Base-by-base conservation (phyloP, 2,888 invertebrate species). In the Eustalomyia histrio region DNA sequence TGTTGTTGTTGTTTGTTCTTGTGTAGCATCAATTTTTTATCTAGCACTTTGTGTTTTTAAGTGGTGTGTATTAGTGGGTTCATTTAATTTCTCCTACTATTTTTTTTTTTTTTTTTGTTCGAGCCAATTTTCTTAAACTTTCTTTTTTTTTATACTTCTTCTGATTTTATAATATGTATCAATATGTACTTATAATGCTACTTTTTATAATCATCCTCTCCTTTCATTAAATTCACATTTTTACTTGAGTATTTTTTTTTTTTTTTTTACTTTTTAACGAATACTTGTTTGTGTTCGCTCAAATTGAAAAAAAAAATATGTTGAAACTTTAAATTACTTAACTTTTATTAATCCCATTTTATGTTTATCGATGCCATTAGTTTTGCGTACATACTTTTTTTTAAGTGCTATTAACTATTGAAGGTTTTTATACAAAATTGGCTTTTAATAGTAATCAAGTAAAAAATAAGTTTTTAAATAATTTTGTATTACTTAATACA, bases 261-360 rank as follows among this genome's bases (percentile, higher is more conserved):
- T 73, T 43, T 1, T 3, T 67, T 76, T 76, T 24, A 39, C 63
- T 67, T 61, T 57, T 55, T 55, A 21, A 55, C 16, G n/a, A 21
- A 17, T 65, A 29, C 7, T 29, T 1, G 7, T 65, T 39, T 52
- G 7, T 50, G 50, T 72, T 24, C 50, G 12, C n/a, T 39, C 10
- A 61, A 43, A 10, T 0, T 4, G 14, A 24, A 12, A 55, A 43
- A 67, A 67, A 35, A 55, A 8, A 9, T 12, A 29, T 6, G 7
- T 29, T 29, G 29, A n/a, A 69, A 58, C 68, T 76, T 80, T 69
- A 73, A 76, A 74, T 76, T 74, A 74, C 57, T 67, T 61, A 39
- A 79, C 47, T 68, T 78, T 71, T 67, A 47, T 71, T 67, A 74
- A 75, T 71, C 33, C 52, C 65, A 75, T 81, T 78, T 74, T 43